phyloP scores from a whole-genome alignment of 2,888 invertebrate genomes.

The Stenodera caucasica region DNA sequence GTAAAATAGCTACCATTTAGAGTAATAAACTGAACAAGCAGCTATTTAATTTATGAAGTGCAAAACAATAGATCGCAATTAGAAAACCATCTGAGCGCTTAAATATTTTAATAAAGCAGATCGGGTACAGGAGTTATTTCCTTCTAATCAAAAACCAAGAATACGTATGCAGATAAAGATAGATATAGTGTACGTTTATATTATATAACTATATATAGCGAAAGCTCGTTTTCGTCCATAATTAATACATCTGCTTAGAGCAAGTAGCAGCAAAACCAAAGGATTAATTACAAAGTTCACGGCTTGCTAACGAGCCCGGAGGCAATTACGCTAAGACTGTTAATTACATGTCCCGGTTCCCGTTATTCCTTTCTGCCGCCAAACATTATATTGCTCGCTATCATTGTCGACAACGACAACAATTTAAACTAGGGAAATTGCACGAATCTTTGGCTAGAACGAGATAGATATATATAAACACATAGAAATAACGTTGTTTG shows the following conservation, averaged over 20 bases:
- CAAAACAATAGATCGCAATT: slow-evolving; percentile 36
- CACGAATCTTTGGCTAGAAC: too few relatives aligned
- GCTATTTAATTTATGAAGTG: slow-evolving; percentile 25
- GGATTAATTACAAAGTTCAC: slow-evolving; percentile 60
- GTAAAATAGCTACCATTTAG: slow-evolving; percentile 17
- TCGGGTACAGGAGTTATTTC: slow-evolving; percentile 27
- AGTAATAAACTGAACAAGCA: slow-evolving; percentile 17
- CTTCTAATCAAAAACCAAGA: neutral
- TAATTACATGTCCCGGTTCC: slow-evolving; percentile 55
- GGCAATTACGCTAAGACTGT: slow-evolving; percentile 59
- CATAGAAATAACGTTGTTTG: slow-evolving; percentile 20
- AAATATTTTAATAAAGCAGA: slow-evolving; percentile 44
- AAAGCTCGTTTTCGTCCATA: slow-evolving; percentile 50
- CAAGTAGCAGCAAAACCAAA: slow-evolving; percentile 53
- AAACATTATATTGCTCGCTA: slow-evolving; percentile 15
- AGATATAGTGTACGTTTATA: neutral
- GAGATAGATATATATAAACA: neutral
- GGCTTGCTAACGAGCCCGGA: slow-evolving; percentile 59
- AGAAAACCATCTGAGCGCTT: slow-evolving; percentile 39
- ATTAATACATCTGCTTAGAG: slow-evolving; percentile 56
- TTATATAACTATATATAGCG: slow-evolving; percentile 21
- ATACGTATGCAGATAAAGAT: neutral
- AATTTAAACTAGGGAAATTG: neutral
- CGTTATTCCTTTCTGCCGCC: slow-evolving; percentile 20
- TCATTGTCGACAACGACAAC: slow-evolving; percentile 15